These are phyloP conservation scores for Oophaga pumilio DNA, from an alignment of 2,113 vertebrate species.

Conservation along the genomic window DNA sequence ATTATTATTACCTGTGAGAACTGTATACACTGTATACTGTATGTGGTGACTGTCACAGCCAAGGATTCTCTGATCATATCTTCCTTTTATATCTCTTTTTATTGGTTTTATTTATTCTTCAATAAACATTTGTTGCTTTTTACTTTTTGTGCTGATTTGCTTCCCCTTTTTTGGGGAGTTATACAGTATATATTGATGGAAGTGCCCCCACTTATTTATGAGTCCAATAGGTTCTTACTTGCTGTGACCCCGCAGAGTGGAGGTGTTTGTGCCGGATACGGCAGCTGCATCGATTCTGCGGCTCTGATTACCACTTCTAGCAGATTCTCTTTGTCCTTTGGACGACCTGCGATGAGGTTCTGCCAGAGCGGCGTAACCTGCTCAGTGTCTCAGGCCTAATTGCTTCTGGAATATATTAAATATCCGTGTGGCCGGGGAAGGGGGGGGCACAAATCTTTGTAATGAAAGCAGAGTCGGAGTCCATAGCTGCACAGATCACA, in stretches of 20 bases:
- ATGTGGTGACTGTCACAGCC: too few relatives aligned
- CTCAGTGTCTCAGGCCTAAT: background rate
- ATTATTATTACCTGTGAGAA: too few relatives aligned
- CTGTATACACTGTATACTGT: too few relatives aligned
- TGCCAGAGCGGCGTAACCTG: conserved; percentile 25
- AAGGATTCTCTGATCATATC: too few relatives aligned
- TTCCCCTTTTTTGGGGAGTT: too few relatives aligned
- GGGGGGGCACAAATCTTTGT: background rate
- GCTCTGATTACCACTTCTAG: background rate
- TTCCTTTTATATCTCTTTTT: too few relatives aligned
- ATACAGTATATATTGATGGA: too few relatives aligned
- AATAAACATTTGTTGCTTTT: too few relatives aligned
- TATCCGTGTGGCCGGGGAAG: background rate
- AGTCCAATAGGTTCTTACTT: too few relatives aligned
- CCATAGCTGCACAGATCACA: background rate
- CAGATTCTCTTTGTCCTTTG: background rate
- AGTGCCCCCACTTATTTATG: too few relatives aligned
- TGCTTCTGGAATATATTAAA: background rate
- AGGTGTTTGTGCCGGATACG: conserved; percentile 1
- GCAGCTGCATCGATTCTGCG: background rate
- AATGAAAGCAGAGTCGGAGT: background rate
- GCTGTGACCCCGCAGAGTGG: background rate
- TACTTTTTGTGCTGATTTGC: too few relatives aligned
- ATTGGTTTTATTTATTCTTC: too few relatives aligned
- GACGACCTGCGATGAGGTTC: background rate